Evolutionary conservation across 2,797 vertebrate genomes (phyloP).

Genomic region (Macrochelys suwanniensis): DNA sequence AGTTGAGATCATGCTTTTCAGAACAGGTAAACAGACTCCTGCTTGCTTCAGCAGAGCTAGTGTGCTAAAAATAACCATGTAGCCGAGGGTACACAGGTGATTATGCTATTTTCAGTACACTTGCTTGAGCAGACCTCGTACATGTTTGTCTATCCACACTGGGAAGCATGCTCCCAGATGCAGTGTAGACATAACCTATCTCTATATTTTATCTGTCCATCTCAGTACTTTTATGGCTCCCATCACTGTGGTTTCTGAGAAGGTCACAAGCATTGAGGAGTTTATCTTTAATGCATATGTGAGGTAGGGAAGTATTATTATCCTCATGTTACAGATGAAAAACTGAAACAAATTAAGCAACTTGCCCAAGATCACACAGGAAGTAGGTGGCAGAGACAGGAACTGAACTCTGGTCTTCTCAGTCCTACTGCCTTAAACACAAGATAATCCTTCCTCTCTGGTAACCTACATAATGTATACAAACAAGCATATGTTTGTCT

Average conservation of each 20-base stretch:
- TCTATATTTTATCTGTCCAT: not conserved
- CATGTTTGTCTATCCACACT: not conserved
- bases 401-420: not conserved
- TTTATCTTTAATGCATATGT: not conserved
- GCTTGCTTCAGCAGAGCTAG: not conserved
- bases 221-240: not conserved
- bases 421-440: not conserved
- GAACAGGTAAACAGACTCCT: not conserved
- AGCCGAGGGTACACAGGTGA: not conserved
- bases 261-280: not conserved
- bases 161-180: not conserved
- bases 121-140: not conserved
- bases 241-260: not conserved
- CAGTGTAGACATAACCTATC: not conserved
- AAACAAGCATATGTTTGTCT: not conserved
- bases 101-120: no score
- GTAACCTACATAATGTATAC: not conserved
- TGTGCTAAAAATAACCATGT: no score
- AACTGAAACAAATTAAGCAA: not conserved
- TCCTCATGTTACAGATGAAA: constrained; percentile 14
- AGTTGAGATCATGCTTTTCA: no score
- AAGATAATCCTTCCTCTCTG: not conserved
- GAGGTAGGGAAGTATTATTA: not conserved
- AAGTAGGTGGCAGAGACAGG: not conserved
- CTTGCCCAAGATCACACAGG: no score